phyloP scores from a whole-genome alignment of 2,113 vertebrate species.

The Pseudopodoces humilis region DNA sequence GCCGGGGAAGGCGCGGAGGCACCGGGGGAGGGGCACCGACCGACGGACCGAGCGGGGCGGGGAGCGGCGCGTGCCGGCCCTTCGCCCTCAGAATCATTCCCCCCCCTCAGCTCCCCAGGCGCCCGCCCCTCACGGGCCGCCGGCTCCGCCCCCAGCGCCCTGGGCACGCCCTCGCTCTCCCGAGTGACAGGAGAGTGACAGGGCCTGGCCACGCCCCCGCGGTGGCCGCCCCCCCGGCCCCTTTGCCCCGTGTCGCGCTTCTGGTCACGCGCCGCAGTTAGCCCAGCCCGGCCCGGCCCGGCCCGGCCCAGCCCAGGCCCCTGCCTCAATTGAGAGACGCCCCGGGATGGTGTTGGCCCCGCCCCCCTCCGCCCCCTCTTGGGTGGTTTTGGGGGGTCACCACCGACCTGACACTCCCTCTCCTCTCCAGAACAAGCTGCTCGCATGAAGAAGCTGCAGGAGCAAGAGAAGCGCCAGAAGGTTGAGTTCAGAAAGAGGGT shows the following conservation, averaged over 20 bases:
- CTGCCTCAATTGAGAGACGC: no score
- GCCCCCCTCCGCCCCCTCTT: no score
- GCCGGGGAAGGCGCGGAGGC: neutral
- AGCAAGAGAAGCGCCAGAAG: neutral
- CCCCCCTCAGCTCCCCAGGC: neutral
- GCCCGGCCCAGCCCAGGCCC: neutral
- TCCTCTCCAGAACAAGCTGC: neutral
- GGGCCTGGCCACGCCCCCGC: neutral
- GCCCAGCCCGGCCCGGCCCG: no score
- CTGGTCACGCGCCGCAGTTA: no score
- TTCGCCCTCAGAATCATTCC: neutral
- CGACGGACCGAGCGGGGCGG: neutral
- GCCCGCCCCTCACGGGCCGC: neutral
- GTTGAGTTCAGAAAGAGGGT: neutral
- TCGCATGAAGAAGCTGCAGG: neutral
- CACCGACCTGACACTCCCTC: no score
- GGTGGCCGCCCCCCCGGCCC: neutral
- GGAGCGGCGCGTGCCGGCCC: neutral
- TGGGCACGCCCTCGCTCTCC: accelerated
- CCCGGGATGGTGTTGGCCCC: neutral
- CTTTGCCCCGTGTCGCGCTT: accelerated
- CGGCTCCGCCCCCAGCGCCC: neutral
- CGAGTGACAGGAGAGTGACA: no score
- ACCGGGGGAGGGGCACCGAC: neutral
- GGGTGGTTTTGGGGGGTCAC: neutral